phyloP scores from a whole-genome alignment of 2,888 invertebrate genomes.

The Tachina fera region DNA sequence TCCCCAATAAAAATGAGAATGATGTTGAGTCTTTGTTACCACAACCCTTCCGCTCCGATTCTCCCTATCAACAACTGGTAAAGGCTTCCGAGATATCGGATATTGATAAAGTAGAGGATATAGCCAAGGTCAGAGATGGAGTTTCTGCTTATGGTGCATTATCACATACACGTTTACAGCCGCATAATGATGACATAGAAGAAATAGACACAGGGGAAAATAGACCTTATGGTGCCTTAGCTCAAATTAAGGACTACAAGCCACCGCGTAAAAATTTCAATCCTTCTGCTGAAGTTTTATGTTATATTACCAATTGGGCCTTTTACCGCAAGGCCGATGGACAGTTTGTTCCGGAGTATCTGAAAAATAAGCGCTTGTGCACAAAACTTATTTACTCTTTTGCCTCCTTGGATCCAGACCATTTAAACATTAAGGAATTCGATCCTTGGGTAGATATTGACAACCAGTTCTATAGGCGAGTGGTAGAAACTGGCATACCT shows the following conservation, averaged over 20 bases:
- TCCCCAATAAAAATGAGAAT: slow-evolving; percentile 74
- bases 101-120: slow-evolving; percentile 75
- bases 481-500: slow-evolving; percentile 87
- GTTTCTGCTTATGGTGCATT: slow-evolving; percentile 75
- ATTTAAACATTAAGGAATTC: slow-evolving; percentile 89
- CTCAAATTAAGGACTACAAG: slow-evolving; percentile 73
- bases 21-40: slow-evolving; percentile 73
- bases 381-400: slow-evolving; percentile 96
- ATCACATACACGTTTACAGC: slow-evolving; percentile 31
- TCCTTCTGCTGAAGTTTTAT: slow-evolving; percentile 86
- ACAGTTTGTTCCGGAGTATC: slow-evolving; percentile 92
- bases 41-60: slow-evolving; percentile 80
- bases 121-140: slow-evolving; percentile 74
- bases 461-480: slow-evolving; percentile 91
- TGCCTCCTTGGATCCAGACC: slow-evolving; percentile 92
- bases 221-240: slow-evolving; percentile 77
- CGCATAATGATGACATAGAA: slow-evolving; percentile 31
- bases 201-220: slow-evolving; percentile 45
- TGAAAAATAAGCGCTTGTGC: slow-evolving; percentile 90
- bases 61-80: slow-evolving; percentile 81
- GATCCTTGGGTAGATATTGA: slow-evolving; percentile 95
- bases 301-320: slow-evolving; percentile 95
- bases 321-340: slow-evolving; percentile 92
- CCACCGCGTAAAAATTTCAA: slow-evolving; percentile 77
- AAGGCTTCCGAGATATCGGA: slow-evolving; percentile 76